Base-by-base conservation (phyloP, 2,797 vertebrate genomes). In the Capromys pilorides region DNA sequence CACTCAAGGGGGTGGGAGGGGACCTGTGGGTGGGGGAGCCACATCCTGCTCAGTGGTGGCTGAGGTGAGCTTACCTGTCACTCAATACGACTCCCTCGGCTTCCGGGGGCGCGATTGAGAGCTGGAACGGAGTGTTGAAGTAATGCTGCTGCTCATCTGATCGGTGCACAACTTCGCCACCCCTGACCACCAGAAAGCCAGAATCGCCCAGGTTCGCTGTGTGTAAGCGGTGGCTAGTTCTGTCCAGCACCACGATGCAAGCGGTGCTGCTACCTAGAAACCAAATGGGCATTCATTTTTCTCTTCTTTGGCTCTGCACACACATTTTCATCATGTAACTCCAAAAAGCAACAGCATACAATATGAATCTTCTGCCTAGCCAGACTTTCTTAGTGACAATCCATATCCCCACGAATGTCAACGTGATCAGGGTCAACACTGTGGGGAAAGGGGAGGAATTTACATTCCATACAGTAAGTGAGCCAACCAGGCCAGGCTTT, bases 111-210 rank as follows among this genome's bases (percentile, higher is more conserved):
- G 99, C 99, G 16, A 99, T 99, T 0, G 99, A 99, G 69, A 99
- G 99, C 91, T 99, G 99, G 98, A 99, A 99, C 31, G 99, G 99
- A 67, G 99, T 99, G 98, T 99, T 99, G 98, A 99, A 99, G 98
- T 99, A 99, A 97, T 99, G 99, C 97, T 99, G 99, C 98, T 99
- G 99, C 96, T 99, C 99, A 2, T 99, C 99, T 0, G 99, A 99
- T 3, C 99, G 99, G 96, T 99, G 99, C 13, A 99, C 99, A 36
- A 99, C 99, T 96, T 99, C 99, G 12, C 99, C 99, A 12, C 98
- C 99, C 77, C 99, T 98, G 66, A 99, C 99, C 31, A 99, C 99
- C 97, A 99, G 97, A 95, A 99, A 99, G 45, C 99, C 99, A 0
- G 99, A 99, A 93, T 99, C 99, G 16, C 99, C 99, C 96, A 99